phyloP scores from a whole-genome alignment of 2,888 invertebrate species.

The Cenopis cana region DNA sequence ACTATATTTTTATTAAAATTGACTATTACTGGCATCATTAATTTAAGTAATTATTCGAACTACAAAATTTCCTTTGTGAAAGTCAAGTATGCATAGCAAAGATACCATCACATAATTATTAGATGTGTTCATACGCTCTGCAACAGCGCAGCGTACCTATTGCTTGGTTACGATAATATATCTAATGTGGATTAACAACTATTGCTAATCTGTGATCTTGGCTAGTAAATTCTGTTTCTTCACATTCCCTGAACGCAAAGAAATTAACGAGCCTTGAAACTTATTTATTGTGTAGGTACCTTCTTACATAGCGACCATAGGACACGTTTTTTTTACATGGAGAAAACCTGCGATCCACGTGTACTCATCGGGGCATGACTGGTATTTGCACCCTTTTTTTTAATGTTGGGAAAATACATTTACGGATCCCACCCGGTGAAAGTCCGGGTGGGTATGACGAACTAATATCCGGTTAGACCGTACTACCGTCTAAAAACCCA shows the following conservation, averaged over 20 bases:
- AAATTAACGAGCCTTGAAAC: conserved; percentile 18
- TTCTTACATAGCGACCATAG: too few species aligned
- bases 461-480: too few species aligned
- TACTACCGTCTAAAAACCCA: too few species aligned
- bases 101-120: conserved; percentile 12
- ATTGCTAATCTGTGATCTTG: conserved; percentile 13
- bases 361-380: too few species aligned
- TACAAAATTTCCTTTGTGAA: conserved; percentile 14
- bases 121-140: conserved; percentile 1
- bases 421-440: too few species aligned
- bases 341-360: too few species aligned
- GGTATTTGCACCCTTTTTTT: too few species aligned
- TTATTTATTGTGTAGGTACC: background rate
- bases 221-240: conserved; percentile 19
- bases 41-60: background rate
- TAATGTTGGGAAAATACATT: too few species aligned
- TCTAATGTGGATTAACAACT: conserved; percentile 15
- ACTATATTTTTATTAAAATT: background rate
- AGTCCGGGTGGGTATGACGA: too few species aligned
- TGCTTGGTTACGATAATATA: conserved; percentile 9
- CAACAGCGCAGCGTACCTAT: too few species aligned
- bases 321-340: too few species aligned
- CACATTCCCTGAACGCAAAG: conserved; percentile 25
- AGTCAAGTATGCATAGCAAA: conserved; percentile 7
- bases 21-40: background rate